phyloP scores from a whole-genome alignment of 2,113 vertebrate species.

The Podarcis raffonei region DNA sequence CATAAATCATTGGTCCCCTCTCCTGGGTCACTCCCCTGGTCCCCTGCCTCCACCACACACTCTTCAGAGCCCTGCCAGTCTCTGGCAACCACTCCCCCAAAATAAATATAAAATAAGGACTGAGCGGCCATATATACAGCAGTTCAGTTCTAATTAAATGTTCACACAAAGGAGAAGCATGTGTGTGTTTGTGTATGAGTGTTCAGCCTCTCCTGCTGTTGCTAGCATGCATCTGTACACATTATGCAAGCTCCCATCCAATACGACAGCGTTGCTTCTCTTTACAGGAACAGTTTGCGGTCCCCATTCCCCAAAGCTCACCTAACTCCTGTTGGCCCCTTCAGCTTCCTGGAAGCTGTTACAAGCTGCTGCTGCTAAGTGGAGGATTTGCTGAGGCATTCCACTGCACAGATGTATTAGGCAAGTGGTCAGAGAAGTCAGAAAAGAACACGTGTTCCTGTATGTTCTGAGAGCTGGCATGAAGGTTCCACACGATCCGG shows the following conservation, averaged over 20 bases:
- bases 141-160: constrained; percentile 13
- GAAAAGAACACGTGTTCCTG: neutral
- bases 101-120: neutral
- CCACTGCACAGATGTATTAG: neutral
- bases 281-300: neutral
- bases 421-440: neutral
- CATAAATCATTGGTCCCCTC: too few species aligned
- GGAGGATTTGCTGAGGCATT: neutral
- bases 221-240: neutral
- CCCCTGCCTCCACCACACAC: too few species aligned
- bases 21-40: too few species aligned
- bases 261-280: neutral
- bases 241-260: neutral
- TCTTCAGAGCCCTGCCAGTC: too few species aligned
- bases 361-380: neutral
- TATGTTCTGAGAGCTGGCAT: neutral
- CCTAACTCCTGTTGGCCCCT: neutral
- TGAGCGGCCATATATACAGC: neutral
- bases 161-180: neutral
- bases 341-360: neutral
- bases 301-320: neutral
- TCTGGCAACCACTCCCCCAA: neutral
- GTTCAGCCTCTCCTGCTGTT: constrained; percentile 15
- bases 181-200: neutral
- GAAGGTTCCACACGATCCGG: neutral